Evolutionary conservation across 2,888 invertebrate species (phyloP).

Genomic region (Ephialtes manifestator): DNA sequence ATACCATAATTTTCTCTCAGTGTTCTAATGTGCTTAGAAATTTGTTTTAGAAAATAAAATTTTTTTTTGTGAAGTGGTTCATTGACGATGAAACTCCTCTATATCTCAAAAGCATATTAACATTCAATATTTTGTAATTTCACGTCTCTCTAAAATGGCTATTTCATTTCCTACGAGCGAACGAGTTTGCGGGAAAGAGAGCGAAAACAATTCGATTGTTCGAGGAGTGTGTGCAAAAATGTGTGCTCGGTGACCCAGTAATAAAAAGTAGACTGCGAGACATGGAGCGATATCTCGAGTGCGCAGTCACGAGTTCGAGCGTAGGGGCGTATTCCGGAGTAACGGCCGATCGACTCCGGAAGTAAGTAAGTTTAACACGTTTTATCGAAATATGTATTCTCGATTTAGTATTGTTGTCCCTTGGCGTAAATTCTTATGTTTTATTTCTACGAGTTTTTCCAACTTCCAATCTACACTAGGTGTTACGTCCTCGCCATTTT

Average conservation of each 20-base stretch:
- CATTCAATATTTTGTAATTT: neutral
- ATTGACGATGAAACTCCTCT: too few relatives aligned
- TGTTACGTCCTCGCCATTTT: too few relatives aligned
- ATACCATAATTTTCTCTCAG: too few relatives aligned
- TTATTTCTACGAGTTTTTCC: neutral
- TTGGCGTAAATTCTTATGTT: neutral
- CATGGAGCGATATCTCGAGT: conserved; percentile 57
- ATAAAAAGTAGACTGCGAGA: conserved; percentile 47
- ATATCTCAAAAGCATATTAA: neutral
- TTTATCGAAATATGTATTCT: conserved; percentile 31
- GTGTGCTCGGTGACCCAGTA: conserved; percentile 64
- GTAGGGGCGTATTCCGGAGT: neutral
- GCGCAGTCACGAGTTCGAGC: conserved; percentile 33
- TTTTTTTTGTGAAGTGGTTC: too few relatives aligned
- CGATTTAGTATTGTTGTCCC: conserved; percentile 10
- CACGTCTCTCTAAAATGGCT: neutral
- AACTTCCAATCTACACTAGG: neutral
- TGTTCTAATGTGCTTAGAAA: too few relatives aligned
- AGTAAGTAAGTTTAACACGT: conserved; percentile 16
- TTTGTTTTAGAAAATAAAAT: too few relatives aligned
- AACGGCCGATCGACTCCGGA: conserved; percentile 39
- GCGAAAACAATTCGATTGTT: conserved; percentile 53
- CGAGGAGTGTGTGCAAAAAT: conserved; percentile 41
- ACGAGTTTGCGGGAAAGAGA: conserved; percentile 11
- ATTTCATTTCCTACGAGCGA: conserved; percentile 30